phyloP scores from a whole-genome alignment of 2,888 invertebrate genomes.

The Penaeus monodon region DNA sequence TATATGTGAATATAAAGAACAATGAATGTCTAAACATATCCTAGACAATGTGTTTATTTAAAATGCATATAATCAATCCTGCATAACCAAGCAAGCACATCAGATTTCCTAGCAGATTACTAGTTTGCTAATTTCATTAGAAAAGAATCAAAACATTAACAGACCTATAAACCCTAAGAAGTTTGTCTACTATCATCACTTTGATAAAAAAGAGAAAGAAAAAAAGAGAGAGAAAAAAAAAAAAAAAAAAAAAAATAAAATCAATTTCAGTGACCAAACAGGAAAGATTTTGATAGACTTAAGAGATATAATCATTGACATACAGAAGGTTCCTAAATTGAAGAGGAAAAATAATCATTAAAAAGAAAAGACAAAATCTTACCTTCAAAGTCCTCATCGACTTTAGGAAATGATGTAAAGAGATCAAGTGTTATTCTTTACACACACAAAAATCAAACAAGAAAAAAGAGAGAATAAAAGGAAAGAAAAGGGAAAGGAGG shows the following conservation, averaged over 20 bases:
- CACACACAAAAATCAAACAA: conserved; percentile 26
- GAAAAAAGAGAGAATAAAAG: conserved; percentile 27
- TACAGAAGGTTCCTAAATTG: conserved; percentile 17
- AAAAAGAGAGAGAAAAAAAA: too few relatives aligned
- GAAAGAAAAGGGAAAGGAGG: conserved; percentile 49
- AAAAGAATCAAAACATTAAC: background rate
- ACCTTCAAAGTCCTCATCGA: conserved; percentile 63
- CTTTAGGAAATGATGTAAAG: conserved; percentile 59
- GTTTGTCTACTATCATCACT: too few relatives aligned
- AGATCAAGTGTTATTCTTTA: conserved; percentile 55
- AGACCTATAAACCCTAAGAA: too few relatives aligned
- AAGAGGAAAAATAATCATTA: conserved; percentile 14
- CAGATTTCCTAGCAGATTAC: background rate
- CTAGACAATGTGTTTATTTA: background rate
- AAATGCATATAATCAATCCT: background rate
- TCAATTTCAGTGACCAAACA: too few relatives aligned
- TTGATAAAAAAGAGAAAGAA: too few relatives aligned
- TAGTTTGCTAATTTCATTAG: background rate
- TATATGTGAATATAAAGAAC: too few relatives aligned
- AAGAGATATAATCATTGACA: conserved; percentile 13
- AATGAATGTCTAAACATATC: background rate
- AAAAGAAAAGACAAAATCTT: conserved; percentile 45
- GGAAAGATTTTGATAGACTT: too few relatives aligned
- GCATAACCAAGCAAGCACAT: background rate
- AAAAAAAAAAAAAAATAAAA: too few relatives aligned